phyloP scores from a whole-genome alignment of 2,888 invertebrate genomes.

The Dasypolia templi region DNA sequence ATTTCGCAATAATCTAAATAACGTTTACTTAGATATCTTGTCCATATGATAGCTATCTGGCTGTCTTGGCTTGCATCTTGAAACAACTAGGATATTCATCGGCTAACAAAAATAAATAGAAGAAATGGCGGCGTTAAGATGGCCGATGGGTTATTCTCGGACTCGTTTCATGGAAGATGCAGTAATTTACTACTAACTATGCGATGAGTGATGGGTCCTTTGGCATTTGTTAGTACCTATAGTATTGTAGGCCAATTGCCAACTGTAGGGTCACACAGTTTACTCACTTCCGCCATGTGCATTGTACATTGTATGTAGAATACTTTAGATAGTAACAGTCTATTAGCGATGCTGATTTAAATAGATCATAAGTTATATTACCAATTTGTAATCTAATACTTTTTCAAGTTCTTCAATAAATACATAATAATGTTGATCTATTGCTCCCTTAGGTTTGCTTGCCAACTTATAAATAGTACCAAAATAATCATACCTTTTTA shows the following conservation, averaged over 20 bases:
- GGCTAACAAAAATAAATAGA: slow-evolving; percentile 61
- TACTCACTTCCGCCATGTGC: slow-evolving; percentile 54
- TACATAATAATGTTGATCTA: slow-evolving; percentile 9
- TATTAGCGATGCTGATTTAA: not conserved
- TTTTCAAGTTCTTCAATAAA: not conserved
- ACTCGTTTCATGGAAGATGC: slow-evolving; percentile 55
- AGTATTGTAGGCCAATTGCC: slow-evolving; percentile 49
- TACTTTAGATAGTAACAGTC: not conserved
- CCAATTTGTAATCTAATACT: not conserved
- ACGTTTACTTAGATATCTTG: slow-evolving; percentile 46
- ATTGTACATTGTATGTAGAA: slow-evolving; percentile 12
- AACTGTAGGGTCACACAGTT: slow-evolving; percentile 32
- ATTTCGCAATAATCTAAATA: slow-evolving; percentile 52
- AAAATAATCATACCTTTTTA: not conserved
- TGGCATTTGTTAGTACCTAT: slow-evolving; percentile 54
- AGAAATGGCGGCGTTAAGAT: slow-evolving; percentile 51
- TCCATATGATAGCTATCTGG: slow-evolving; percentile 49
- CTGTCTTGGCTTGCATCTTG: slow-evolving; percentile 57
- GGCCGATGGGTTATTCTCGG: slow-evolving; percentile 47
- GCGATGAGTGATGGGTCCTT: slow-evolving; percentile 61
- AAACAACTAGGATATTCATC: slow-evolving; percentile 61
- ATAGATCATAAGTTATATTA: not conserved
- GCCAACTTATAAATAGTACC: not conserved
- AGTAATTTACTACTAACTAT: slow-evolving; percentile 40
- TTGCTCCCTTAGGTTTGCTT: not conserved